Base-by-base conservation (phyloP, 35 echinoderm and acorn worm species). In the Lytechinus variegatus region DNA sequence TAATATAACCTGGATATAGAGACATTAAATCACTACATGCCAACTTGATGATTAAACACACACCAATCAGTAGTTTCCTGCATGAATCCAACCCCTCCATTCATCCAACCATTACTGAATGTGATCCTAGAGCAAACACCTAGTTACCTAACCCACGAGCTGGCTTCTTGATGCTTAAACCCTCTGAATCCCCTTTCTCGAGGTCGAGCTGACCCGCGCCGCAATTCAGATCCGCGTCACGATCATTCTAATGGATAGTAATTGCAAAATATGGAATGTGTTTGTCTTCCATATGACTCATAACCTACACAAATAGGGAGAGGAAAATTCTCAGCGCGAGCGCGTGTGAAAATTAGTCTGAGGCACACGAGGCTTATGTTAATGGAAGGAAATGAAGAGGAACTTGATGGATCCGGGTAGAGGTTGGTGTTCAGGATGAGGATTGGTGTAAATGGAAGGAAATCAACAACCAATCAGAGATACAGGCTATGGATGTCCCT, bases 251-350 rank as follows among this genome's bases (percentile, higher is more conserved):
- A 90, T 90, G 88, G 88, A 54, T 52, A 90, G 88, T 90, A 90
- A 90, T 90, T 90, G 88, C 88, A 90, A 90, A 90, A 90, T 90
- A 90, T 90, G 88, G 88, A 90, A 90, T 90, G 88, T 90, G 88
- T 90, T 90, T 90, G 88, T 90, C 88, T 52, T 90, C 52, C 52
- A 90, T 44, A 90, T 90, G 88, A 90, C 88, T 90, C 88, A 90
- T 90, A 90, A 90, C 88, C 88, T 90, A 90, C 88, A 90, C 88
- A 90, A 52, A 90, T 54, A 90, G 88, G 10, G 27, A 54, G 29
- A 90, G 28, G 88, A 24, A 24, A 79, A 79, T 79, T 19, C 66
- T 79, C n/a, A 79, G 66, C 66, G 66, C 16, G 4, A 79, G 66
- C 14, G 66, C 16, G 66, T 79, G 66, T 79, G 66, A 79, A 79